These are phyloP conservation scores for Torymus tubicola DNA, from an alignment of 2,888 invertebrate genomes.

Conservation along the genomic window DNA sequence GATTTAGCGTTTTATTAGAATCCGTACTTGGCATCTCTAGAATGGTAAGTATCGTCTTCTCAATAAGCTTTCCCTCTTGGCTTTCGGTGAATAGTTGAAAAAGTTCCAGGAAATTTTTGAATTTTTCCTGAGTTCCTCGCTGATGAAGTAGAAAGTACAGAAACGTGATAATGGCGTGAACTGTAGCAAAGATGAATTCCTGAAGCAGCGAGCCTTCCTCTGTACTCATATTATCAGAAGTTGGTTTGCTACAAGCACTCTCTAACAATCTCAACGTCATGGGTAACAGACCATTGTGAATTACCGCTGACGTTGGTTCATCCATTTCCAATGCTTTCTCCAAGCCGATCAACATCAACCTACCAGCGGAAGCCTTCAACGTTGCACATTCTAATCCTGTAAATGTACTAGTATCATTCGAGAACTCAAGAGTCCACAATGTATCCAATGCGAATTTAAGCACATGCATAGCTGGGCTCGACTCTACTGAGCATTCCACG, in stretches of 20 bases:
- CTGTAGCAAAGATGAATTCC: conserved; percentile 80
- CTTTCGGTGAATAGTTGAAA: conserved; percentile 81
- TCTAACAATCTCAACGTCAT: conserved; percentile 81
- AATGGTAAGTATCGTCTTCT: conserved; percentile 79
- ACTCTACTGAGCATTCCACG: conserved; percentile 78
- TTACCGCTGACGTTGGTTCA: conserved; percentile 78
- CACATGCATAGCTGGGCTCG: conserved; percentile 80
- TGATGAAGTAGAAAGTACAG: conserved; percentile 80
- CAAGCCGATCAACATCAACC: conserved; percentile 79
- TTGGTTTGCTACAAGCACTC: conserved; percentile 76
- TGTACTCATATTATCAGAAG: conserved; percentile 54
- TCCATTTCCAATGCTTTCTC: conserved; percentile 79
- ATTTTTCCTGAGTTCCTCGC: conserved; percentile 76
- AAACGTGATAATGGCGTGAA: conserved; percentile 80
- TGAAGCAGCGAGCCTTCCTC: conserved; percentile 78
- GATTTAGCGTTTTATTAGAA: conserved; percentile 72
- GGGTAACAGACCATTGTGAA: conserved; percentile 81
- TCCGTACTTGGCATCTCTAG: conserved; percentile 77
- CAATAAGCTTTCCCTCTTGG: conserved; percentile 79
- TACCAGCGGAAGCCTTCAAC: conserved; percentile 79
- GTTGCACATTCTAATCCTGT: conserved; percentile 75
- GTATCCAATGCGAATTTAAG: conserved; percentile 81
- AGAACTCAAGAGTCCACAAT: conserved; percentile 81
- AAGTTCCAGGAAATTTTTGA: conserved; percentile 78
- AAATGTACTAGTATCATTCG: conserved; percentile 73